A percentile compares a stretch with the other conserved stretches of the same genome.
Evolutionary conservation across 2,113 vertebrate species (phyloP).

Genomic region (Ivindomyrus marchei): DNA sequence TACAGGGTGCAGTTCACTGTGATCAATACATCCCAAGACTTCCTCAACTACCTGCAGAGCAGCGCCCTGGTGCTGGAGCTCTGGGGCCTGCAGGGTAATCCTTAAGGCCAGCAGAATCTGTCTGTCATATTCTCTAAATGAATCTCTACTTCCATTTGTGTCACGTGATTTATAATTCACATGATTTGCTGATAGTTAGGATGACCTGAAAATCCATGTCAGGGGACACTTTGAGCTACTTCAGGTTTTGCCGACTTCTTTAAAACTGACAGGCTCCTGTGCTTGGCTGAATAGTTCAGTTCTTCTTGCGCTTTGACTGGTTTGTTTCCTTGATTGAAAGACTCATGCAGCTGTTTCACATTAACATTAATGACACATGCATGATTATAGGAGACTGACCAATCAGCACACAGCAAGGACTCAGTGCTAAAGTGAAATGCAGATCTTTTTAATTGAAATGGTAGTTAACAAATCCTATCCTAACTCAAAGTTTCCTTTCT

Average conservation of each 20-base stretch:
- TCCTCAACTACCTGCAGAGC: conserved; percentile 75
- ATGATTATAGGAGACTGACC: background rate
- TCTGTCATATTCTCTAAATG: background rate
- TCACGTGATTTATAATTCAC: background rate
- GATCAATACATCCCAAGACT: conserved; percentile 58
- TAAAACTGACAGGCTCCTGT: background rate
- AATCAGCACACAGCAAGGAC: background rate
- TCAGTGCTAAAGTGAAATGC: background rate
- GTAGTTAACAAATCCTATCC: background rate
- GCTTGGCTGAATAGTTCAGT: background rate
- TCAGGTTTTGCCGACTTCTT: background rate
- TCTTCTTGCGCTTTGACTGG: background rate
- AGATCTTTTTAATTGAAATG: background rate
- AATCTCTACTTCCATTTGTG: background rate
- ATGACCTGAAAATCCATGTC: background rate
- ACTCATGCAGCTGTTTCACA: background rate
- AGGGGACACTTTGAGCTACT: background rate
- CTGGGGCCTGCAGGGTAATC: conserved; percentile 80
- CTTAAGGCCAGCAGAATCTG: background rate
- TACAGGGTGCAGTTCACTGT: conserved; percentile 66
- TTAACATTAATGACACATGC: background rate
- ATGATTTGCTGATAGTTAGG: background rate
- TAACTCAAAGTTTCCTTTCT: background rate
- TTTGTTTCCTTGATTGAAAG: background rate
- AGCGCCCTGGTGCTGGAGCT: conserved; percentile 78